Evolutionary conservation across 2,888 invertebrate genomes (phyloP).

Genomic region (Scelioninae gen. 2): DNA sequence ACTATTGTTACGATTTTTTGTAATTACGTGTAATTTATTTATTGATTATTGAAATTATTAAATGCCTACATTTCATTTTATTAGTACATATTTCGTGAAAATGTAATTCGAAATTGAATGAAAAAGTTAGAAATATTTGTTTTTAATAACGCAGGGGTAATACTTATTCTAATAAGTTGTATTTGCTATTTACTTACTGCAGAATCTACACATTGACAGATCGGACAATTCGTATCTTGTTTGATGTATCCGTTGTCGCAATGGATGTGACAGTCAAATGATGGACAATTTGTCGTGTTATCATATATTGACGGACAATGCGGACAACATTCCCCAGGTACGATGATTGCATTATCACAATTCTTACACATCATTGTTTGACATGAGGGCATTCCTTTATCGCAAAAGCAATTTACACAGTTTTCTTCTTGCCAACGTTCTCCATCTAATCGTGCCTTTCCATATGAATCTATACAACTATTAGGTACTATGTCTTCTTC

Average conservation of each 20-base stretch:
- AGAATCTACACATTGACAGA: constrained; percentile 64
- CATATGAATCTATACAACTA: constrained; percentile 64
- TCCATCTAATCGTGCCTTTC: constrained; percentile 61
- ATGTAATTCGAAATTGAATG: neutral
- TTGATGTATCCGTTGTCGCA: constrained; percentile 65
- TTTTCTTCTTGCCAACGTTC: constrained; percentile 66
- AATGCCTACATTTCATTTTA: too few relatives aligned
- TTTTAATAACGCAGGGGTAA: too few relatives aligned
- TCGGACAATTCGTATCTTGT: constrained; percentile 64
- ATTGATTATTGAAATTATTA: too few relatives aligned
- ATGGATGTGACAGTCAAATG: constrained; percentile 64
- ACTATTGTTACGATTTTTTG: too few relatives aligned
- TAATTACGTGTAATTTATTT: too few relatives aligned
- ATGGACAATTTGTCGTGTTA: constrained; percentile 55
- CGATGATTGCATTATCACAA: constrained; percentile 66
- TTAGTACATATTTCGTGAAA: too few relatives aligned
- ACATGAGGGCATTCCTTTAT: constrained; percentile 66
- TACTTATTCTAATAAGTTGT: neutral
- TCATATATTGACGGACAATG: constrained; percentile 64
- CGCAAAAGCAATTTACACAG: constrained; percentile 70
- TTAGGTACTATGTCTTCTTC: constrained; percentile 54
- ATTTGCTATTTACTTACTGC: constrained; percentile 50
- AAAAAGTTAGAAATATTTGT: too few relatives aligned
- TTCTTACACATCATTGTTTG: constrained; percentile 70
- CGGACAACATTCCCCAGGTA: constrained; percentile 70